Evolutionary conservation across 2,797 vertebrate species (phyloP).

Genomic region (Rhinoraja longicauda): DNA sequence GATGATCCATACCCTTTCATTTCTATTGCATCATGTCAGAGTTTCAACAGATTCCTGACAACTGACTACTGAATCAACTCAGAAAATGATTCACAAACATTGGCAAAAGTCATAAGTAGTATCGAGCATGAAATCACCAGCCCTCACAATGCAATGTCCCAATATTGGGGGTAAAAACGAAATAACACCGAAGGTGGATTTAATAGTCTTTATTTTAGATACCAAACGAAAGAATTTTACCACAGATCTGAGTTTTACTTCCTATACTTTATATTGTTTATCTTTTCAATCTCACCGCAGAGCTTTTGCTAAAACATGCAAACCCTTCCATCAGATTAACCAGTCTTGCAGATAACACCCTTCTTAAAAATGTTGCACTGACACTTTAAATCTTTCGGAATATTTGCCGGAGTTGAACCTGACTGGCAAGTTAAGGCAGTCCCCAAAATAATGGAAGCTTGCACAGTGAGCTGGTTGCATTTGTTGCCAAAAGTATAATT

Average conservation of each 20-base stretch:
- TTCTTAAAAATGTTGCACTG: slow-evolving; percentile 45
- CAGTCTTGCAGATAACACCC: slow-evolving; percentile 60
- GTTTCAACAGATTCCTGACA: background rate
- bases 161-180: slow-evolving; percentile 47
- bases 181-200: slow-evolving; percentile 44
- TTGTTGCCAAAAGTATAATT: slow-evolving; percentile 2
- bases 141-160: background rate
- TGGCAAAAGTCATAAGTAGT: background rate
- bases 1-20: background rate
- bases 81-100: background rate
- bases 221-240: slow-evolving; percentile 51
- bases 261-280: slow-evolving; percentile 59
- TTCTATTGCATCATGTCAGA: background rate
- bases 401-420: background rate
- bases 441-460: background rate
- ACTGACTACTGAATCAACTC: background rate
- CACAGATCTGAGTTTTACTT: slow-evolving; percentile 41
- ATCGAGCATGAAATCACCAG: background rate
- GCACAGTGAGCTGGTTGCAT: too few species aligned
- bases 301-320: slow-evolving; percentile 78
- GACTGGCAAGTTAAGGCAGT: slow-evolving; percentile 19
- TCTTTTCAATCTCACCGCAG: slow-evolving; percentile 56
- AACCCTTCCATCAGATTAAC: slow-evolving; percentile 75
- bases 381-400: background rate
- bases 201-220: slow-evolving; percentile 50